phyloP scores from a whole-genome alignment of 2,888 invertebrate genomes.

The Lepetodrilus schrolli region DNA sequence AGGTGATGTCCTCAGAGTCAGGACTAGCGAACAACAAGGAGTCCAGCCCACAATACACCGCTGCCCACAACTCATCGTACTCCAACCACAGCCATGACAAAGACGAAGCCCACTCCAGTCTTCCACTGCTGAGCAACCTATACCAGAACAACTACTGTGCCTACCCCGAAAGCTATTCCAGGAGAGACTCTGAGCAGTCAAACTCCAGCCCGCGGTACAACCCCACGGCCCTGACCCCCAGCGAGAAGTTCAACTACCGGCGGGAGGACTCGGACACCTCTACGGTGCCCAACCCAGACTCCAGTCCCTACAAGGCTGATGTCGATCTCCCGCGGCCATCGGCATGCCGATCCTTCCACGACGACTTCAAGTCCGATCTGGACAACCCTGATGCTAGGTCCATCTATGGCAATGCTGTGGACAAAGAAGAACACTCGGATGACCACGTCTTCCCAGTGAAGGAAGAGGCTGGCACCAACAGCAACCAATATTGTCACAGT shows the following conservation, averaged over 20 bases:
- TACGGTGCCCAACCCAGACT: neutral
- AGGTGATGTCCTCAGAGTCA: constrained; percentile 39
- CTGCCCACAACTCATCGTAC: neutral
- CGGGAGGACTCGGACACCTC: constrained; percentile 13
- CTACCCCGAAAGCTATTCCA: neutral
- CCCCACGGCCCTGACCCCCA: neutral
- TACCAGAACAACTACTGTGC: neutral
- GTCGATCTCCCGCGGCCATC: neutral
- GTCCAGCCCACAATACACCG: neutral
- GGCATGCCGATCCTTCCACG: neutral
- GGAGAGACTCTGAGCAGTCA: constrained; percentile 9
- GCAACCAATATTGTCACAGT: too few species aligned
- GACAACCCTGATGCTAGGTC: neutral
- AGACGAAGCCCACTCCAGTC: constrained; percentile 14
- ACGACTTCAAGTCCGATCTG: neutral
- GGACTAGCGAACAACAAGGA: constrained; percentile 18
- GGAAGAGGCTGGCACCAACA: neutral
- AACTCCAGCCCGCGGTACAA: neutral
- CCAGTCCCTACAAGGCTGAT: neutral
- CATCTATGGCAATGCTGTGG: neutral
- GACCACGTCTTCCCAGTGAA: neutral
- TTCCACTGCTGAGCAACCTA: neutral
- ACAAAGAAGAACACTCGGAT: neutral
- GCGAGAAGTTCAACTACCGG: constrained; percentile 13
- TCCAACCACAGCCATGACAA: constrained; percentile 26